These are phyloP conservation scores for Cebuella pygmaea DNA, from an alignment of 2,797 vertebrate genomes.

Conservation along the genomic window DNA sequence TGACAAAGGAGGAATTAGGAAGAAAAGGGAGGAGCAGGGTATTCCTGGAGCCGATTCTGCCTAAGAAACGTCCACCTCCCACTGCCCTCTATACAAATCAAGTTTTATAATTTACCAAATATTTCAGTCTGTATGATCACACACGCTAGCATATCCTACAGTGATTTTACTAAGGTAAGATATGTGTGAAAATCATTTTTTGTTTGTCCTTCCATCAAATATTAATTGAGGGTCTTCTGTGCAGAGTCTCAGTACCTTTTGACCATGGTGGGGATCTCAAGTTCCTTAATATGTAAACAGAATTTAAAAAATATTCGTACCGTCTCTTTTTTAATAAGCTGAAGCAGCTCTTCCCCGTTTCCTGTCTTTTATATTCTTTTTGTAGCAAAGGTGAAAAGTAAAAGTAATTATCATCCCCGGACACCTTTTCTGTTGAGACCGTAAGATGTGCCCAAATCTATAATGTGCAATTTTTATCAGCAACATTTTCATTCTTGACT, in stretches of 20 bases:
- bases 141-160: not conserved
- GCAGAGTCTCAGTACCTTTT: not conserved
- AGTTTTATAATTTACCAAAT: not conserved
- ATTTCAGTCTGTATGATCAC: not conserved
- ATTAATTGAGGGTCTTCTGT: not conserved
- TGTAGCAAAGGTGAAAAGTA: slow-evolving; percentile 8
- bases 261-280: not conserved
- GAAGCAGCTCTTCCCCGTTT: not conserved
- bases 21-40: not conserved
- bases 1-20: slow-evolving; percentile 25
- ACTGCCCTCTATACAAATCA: not conserved
- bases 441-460: not conserved
- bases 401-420: slow-evolving; percentile 13
- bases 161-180: not conserved
- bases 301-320: not conserved
- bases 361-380: not conserved
- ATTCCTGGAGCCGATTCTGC: not conserved
- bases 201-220: slow-evolving; percentile 29
- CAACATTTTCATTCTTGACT: slow-evolving; percentile 31
- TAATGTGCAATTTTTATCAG: slow-evolving; percentile 41
- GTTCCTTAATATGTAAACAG: not conserved
- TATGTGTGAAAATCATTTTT: not conserved
- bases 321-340: not conserved
- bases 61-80: not conserved
- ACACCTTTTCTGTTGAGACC: slow-evolving; percentile 1